phyloP scores from a whole-genome alignment of 2,113 vertebrate species.

The Erinaceus europaeus region DNA sequence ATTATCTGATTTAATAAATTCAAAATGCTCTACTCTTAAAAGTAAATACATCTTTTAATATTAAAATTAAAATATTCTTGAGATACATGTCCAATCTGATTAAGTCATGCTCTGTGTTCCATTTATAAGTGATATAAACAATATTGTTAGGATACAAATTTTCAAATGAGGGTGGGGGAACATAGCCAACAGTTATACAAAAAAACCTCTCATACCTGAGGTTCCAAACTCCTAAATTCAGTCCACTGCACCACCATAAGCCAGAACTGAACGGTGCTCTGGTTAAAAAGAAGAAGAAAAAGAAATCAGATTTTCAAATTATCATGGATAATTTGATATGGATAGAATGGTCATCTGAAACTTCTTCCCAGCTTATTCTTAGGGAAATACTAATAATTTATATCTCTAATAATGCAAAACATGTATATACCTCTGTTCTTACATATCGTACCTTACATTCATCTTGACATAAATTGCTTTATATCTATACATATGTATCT shows the following conservation, averaged over 20 bases:
- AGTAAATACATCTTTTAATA: background rate
- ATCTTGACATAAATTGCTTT: background rate
- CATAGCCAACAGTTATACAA: no score
- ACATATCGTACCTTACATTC: background rate
- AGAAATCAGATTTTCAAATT: no score
- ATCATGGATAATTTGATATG: background rate
- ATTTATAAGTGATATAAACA: background rate
- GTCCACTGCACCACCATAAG: no score
- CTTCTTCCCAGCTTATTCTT: background rate
- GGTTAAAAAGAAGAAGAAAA: no score
- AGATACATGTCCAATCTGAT: background rate
- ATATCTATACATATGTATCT: background rate
- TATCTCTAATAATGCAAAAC: background rate
- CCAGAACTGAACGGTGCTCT: no score
- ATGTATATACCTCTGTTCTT: background rate
- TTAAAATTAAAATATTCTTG: background rate
- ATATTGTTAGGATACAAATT: background rate
- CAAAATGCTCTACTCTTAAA: background rate
- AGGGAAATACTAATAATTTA: background rate
- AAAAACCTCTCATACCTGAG: no score
- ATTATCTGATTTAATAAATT: constrained; percentile 1
- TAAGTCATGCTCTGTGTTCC: background rate
- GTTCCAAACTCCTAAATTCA: no score
- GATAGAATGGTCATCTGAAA: background rate
- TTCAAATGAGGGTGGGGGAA: no score